Conservation (phyloP, 2,113 vertebrate species). For the Cervus canadensis region DNA sequence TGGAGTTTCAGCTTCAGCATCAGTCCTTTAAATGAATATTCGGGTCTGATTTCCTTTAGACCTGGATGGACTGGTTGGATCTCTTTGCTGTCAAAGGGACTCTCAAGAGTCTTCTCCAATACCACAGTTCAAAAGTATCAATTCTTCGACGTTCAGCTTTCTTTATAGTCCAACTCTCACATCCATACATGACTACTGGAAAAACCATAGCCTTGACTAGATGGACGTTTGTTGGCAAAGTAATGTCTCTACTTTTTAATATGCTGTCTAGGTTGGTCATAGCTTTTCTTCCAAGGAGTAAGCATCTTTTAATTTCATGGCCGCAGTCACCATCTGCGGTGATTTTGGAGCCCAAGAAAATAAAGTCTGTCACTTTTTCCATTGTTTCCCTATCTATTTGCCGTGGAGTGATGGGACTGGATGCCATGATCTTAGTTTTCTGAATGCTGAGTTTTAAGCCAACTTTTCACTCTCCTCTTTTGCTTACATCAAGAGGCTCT, state of each 20-base stretch:
- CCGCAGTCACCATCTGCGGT: accelerated
- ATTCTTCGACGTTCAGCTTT: not conserved
- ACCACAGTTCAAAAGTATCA: not conserved
- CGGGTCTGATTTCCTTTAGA: not conserved
- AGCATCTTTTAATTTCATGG: not conserved
- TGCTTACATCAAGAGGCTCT: not conserved
- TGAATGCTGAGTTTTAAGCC: not conserved
- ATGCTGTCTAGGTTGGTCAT: not conserved
- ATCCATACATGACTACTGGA: not conserved
- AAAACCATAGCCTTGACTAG: not conserved
- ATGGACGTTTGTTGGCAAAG: not conserved
- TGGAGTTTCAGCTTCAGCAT: not conserved
- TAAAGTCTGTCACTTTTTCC: not conserved
- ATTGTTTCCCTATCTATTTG: not conserved
- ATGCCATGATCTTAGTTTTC: not conserved
- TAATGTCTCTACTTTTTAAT: not conserved
- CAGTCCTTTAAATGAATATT: not conserved
- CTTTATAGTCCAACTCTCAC: not conserved
- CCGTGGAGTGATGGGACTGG: not conserved
- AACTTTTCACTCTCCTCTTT: not conserved
- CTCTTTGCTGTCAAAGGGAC: not conserved
- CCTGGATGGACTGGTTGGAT: not conserved
- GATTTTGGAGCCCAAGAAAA: not conserved
- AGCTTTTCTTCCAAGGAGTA: not conserved
- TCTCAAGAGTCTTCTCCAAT: not conserved